phyloP scores from a whole-genome alignment of 2,888 invertebrate genomes.

The Listrodromus nycthemerus region DNA sequence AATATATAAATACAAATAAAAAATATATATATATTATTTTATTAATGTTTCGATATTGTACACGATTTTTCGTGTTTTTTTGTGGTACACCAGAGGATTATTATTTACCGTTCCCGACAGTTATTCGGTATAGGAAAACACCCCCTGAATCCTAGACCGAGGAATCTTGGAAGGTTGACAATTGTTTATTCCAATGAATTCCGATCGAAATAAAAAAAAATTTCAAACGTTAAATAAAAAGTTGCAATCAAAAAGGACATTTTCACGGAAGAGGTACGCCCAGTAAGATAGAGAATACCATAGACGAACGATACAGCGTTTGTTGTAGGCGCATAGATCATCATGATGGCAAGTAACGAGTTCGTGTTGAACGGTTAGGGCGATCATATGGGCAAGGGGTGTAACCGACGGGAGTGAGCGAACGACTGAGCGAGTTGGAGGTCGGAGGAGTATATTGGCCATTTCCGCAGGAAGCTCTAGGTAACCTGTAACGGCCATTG shows the following conservation, averaged over 20 bases:
- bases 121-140: too few species aligned
- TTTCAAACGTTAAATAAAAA: neutral
- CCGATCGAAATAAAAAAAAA: neutral
- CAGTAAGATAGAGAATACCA: conserved; percentile 62
- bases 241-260: neutral
- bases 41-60: too few species aligned
- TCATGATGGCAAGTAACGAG: conserved; percentile 79
- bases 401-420: conserved; percentile 73
- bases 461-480: conserved; percentile 83
- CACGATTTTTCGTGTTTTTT: too few species aligned
- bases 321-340: conserved; percentile 80
- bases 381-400: conserved; percentile 78
- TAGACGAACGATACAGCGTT: conserved; percentile 79
- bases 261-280: neutral
- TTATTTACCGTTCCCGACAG: too few species aligned
- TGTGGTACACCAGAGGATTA: too few species aligned
- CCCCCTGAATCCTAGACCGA: too few species aligned
- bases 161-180: too few species aligned
- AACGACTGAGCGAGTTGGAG: conserved; percentile 79
- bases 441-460: conserved; percentile 82
- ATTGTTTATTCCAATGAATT: neutral
- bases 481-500: conserved; percentile 82
- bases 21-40: too few species aligned
- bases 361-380: conserved; percentile 77
- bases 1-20: too few species aligned